A percentile compares a stretch with the other conserved stretches of the same genome.
Conservation (phyloP, 1,140 invertebrate genomes). For the Lerema accius region DNA sequence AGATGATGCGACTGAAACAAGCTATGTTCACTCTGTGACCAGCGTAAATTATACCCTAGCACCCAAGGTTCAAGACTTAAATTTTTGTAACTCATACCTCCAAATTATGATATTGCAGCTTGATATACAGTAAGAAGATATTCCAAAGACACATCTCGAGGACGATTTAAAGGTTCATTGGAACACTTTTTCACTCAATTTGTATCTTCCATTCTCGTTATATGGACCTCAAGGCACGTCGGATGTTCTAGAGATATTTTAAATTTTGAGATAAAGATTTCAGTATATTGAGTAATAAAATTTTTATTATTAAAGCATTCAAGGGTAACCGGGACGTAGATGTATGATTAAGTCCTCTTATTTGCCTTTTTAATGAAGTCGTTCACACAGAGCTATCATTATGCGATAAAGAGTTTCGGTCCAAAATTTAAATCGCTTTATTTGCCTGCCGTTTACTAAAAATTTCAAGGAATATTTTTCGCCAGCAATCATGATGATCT, state of each 20-base stretch:
- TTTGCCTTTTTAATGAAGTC: slow-evolving; percentile 66
- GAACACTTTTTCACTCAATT: slow-evolving; percentile 67
- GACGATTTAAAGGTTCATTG: slow-evolving; percentile 64
- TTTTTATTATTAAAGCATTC: slow-evolving; percentile 46
- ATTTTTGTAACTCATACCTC: slow-evolving; percentile 36
- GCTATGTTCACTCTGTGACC: slow-evolving; percentile 41
- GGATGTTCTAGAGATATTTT: slow-evolving; percentile 41
- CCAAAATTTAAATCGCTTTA: slow-evolving; percentile 62
- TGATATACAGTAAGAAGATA: slow-evolving; percentile 50
- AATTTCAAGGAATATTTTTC: slow-evolving; percentile 54
- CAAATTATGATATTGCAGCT: slow-evolving; percentile 46
- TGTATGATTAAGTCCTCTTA: slow-evolving; percentile 49
- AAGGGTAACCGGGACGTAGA: slow-evolving; percentile 49
- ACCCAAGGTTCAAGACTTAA: slow-evolving; percentile 43
- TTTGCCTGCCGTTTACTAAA: slow-evolving; percentile 49
- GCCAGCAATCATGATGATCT: slow-evolving; percentile 47
- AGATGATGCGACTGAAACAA: slow-evolving; percentile 41
- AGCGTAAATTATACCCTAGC: slow-evolving; percentile 45
- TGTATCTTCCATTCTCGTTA: slow-evolving; percentile 55
- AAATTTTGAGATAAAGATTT: slow-evolving; percentile 48
- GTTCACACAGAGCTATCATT: slow-evolving; percentile 65
- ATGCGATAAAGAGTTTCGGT: slow-evolving; percentile 52
- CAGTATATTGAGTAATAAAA: slow-evolving; percentile 49
- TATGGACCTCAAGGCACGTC: slow-evolving; percentile 39
- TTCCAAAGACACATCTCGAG: slow-evolving; percentile 52